Conservation (phyloP, 2,888 invertebrate species). For the Apotomis turbidana region DNA sequence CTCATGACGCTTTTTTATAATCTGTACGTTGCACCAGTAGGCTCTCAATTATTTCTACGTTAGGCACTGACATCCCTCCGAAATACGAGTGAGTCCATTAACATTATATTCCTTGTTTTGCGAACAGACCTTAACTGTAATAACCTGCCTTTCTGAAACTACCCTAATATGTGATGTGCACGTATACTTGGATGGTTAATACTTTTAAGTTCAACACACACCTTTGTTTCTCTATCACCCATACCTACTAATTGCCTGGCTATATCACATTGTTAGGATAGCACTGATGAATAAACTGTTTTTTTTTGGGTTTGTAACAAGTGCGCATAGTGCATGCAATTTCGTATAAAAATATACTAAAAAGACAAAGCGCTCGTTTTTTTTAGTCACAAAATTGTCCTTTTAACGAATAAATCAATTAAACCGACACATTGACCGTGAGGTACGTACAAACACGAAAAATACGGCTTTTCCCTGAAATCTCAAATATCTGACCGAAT, state of each 20-base stretch:
- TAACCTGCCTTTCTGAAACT: no score
- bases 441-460: constrained; percentile 6
- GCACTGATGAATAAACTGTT: neutral
- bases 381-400: neutral
- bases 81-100: no score
- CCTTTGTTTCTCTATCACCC: no score
- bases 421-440: constrained; percentile 11
- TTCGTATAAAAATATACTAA: neutral
- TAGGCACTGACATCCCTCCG: no score
- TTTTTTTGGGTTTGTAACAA: neutral
- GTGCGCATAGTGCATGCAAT: neutral
- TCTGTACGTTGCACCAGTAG: no score
- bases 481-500: neutral
- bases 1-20: no score
- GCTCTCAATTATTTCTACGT: no score
- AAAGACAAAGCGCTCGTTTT: neutral
- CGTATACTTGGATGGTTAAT: no score
- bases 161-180: no score
- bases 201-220: no score
- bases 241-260: neutral
- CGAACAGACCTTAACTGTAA: no score
- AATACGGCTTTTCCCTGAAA: neutral
- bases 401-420: constrained; percentile 21
- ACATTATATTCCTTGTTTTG: no score
- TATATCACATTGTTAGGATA: neutral